Evolutionary conservation across 2,113 vertebrate species (phyloP), one percentile per base, ranked within the genome.

Genomic region (Lophochroa leadbeateri): DNA sequence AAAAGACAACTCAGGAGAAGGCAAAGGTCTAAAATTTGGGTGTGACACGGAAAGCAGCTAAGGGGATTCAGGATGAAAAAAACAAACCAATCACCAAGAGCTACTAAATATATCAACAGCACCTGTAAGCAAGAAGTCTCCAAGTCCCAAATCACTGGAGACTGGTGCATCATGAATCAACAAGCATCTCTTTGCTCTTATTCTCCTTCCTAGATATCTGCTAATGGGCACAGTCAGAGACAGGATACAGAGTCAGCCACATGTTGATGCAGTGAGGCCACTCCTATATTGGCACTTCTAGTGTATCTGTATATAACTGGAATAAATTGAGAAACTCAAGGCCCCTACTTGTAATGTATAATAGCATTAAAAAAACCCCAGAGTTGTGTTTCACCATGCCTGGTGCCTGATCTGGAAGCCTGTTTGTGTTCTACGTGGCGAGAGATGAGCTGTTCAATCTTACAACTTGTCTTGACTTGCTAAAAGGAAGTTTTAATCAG

Each of bases 141-240:
- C 0, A 0, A 78, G 55, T n/a, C n/a, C 57, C 37, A 35, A 2
- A 68, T 29, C 1, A 0, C 35, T 29, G 72, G 29, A 44, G n/a
- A 37, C 14, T 6, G 15, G 37, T 21, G 24, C 64, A 47, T 49
- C 25, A 63, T 39, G 57, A 37, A 58, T 58, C 41, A 90, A 27
- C 35, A 64, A 87, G 19, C n/a, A 37, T 12, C 24, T 70, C 50
- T 52, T 65, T 67, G 60, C 47, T 82, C 31, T n/a, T 57, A 19
- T 53, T 64, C 35, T 76, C 39, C 8, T 57, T 58, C 37, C 27
- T 33, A 19, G 37, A 18, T 4, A 47, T 3, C 28, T 39, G 33
- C 52, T 44, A 44, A 10, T 55, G 35, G 47, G 28, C 35, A 68
- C 0, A 0, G 53, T 23, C 41, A 84, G 63, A 37, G 72, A 29